A percentile compares a stretch with the other conserved stretches of the same genome.
These are phyloP conservation scores for Drosophila quasianomalipes DNA, from an alignment of 2,888 invertebrate genomes.

Conservation along the genomic window DNA sequence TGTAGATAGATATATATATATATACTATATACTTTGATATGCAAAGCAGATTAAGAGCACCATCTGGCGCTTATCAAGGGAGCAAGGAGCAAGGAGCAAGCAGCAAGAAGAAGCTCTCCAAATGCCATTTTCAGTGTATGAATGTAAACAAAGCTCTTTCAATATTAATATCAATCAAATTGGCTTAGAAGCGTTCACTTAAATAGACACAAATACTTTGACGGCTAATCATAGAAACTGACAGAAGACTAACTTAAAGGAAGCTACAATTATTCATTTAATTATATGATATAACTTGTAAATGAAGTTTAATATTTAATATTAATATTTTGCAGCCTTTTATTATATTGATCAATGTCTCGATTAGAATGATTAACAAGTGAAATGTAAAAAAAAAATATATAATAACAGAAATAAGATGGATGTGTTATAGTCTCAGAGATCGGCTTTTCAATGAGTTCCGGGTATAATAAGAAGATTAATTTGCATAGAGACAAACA, in stretches of 20 bases:
- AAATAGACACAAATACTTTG: neutral
- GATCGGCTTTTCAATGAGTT: neutral
- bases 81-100: neutral
- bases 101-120: conserved; percentile 23
- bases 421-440: neutral
- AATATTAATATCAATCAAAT: conserved; percentile 26
- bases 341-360: neutral
- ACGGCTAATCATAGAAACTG: neutral
- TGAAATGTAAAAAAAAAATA: neutral
- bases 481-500: neutral
- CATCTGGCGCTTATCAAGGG: conserved; percentile 41
- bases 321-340: neutral
- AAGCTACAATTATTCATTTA: neutral
- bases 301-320: neutral
- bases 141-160: conserved; percentile 34
- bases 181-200: neutral
- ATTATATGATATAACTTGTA: neutral
- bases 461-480: neutral
- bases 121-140: conserved; percentile 31
- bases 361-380: neutral
- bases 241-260: neutral
- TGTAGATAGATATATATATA: conserved; percentile 5
- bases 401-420: neutral
- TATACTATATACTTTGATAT: conserved; percentile 50
- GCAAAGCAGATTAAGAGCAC: conserved; percentile 53